phyloP scores from a whole-genome alignment of 2,888 invertebrate species.

The Aphidius colemani region DNA sequence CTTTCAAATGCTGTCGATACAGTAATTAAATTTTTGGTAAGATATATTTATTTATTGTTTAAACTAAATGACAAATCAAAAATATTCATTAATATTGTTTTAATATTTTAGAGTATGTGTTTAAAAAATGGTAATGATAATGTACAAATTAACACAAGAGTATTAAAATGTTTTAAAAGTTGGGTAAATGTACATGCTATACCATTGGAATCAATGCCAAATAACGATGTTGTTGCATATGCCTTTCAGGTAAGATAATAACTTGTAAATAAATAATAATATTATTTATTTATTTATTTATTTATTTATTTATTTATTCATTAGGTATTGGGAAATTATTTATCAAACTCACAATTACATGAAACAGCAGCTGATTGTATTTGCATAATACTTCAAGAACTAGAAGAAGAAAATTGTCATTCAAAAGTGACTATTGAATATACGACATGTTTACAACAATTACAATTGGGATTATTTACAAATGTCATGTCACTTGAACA shows the following conservation, averaged over 20 bases:
- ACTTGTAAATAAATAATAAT: background rate
- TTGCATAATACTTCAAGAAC: constrained; percentile 80
- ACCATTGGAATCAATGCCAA: constrained; percentile 73
- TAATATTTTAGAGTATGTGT: constrained; percentile 68
- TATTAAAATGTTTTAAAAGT: constrained; percentile 85
- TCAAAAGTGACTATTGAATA: constrained; percentile 61
- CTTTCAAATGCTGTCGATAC: constrained; percentile 75
- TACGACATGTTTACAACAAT: constrained; percentile 63
- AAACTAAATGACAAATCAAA: background rate
- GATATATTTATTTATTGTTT: constrained; percentile 24
- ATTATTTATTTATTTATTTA: too few species aligned
- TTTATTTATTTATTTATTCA: constrained; percentile 6
- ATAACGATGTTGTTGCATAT: constrained; percentile 74
- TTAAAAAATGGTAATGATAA: constrained; percentile 70
- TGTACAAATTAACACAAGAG: constrained; percentile 72
- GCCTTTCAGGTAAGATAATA: constrained; percentile 66
- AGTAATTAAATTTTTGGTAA: constrained; percentile 77
- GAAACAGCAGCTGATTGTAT: constrained; percentile 91
- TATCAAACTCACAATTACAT: constrained; percentile 72
- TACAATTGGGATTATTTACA: constrained; percentile 82
- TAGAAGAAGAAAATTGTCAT: constrained; percentile 66
- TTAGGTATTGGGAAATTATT: constrained; percentile 67
- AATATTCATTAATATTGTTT: constrained; percentile 14
- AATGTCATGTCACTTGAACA: constrained; percentile 80
- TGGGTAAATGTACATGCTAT: constrained; percentile 89